These are phyloP conservation scores for Tethya wilhelma DNA, from an alignment of 37 sponge, comb jelly and placozoan genomes.

Conservation along the genomic window DNA sequence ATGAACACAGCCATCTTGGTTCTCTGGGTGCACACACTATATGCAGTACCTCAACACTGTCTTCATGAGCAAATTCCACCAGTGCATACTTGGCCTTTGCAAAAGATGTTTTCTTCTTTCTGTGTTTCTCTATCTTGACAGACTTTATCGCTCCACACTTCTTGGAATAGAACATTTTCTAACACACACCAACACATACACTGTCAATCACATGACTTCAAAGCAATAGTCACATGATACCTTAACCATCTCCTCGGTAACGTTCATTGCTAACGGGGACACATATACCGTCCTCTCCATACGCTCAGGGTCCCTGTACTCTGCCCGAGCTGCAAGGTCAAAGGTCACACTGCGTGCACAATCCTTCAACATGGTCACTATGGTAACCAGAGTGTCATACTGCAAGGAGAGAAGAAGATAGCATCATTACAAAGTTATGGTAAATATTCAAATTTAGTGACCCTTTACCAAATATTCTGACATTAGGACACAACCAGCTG, in stretches of 20 bases:
- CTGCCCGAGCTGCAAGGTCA: slow-evolving; percentile 54
- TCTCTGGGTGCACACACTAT: too few species aligned
- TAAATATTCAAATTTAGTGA: background rate
- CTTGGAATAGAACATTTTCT: slow-evolving; percentile 65
- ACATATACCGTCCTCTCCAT: slow-evolving; percentile 67
- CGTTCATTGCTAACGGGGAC: slow-evolving; percentile 49
- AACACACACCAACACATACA: background rate
- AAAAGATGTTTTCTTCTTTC: slow-evolving; percentile 49
- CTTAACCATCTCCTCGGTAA: slow-evolving; percentile 64
- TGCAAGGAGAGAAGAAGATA: background rate
- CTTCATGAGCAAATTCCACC: slow-evolving; percentile 72
- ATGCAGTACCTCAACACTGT: slow-evolving; percentile 72
- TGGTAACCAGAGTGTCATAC: slow-evolving; percentile 63
- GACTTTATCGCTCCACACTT: slow-evolving; percentile 68
- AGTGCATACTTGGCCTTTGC: slow-evolving; percentile 65
- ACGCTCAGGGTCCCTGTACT: slow-evolving; percentile 61
- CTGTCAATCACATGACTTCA: background rate
- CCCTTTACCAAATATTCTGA: background rate
- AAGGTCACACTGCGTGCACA: slow-evolving; percentile 26
- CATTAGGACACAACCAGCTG: background rate
- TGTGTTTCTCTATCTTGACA: slow-evolving; percentile 48
- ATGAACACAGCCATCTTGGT: too few species aligned
- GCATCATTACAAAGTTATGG: background rate
- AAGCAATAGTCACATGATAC: background rate
- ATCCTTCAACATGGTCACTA: slow-evolving; percentile 47